Percentiles rank a stretch among this genome's conserved stretches.
Conservation (phyloP, 2,888 invertebrate genomes). For the Lepetodrilus schrolli region DNA sequence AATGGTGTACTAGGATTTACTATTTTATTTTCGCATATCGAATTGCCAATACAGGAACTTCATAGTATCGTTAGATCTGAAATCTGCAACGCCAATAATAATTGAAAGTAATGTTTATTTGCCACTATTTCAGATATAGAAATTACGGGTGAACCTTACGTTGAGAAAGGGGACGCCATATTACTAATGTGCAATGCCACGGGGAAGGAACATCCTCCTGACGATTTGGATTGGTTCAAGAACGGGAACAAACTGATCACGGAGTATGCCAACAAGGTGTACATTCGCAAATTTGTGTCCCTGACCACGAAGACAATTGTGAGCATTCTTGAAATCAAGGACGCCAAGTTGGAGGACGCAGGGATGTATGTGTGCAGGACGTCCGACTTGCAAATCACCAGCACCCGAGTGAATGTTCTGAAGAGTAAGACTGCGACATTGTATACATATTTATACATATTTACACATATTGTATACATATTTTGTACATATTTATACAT, state of each 20-base stretch:
- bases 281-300: constrained; percentile 48
- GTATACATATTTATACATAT: too few relatives aligned
- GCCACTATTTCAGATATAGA: constrained; percentile 49
- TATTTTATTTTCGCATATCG: too few relatives aligned
- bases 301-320: constrained; percentile 53
- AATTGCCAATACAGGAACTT: too few relatives aligned
- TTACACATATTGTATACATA: too few relatives aligned
- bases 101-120: too few relatives aligned
- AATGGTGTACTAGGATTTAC: too few relatives aligned
- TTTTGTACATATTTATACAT: too few relatives aligned
- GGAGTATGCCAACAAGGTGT: constrained; percentile 35
- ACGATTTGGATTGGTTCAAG: constrained; percentile 65
- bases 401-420: constrained; percentile 54
- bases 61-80: too few relatives aligned
- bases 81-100: too few relatives aligned
- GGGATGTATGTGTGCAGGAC: constrained; percentile 62
- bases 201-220: constrained; percentile 54
- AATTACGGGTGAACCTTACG: constrained; percentile 47
- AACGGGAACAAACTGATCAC: constrained; percentile 51
- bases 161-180: constrained; percentile 56
- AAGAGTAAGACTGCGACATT: constrained; percentile 59
- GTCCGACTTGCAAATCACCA: constrained; percentile 54
- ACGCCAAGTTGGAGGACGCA: constrained; percentile 49
- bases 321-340: constrained; percentile 59
- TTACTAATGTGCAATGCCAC: constrained; percentile 62